phyloP scores from a whole-genome alignment of 2,113 vertebrate species.

The Cacatua alba region DNA sequence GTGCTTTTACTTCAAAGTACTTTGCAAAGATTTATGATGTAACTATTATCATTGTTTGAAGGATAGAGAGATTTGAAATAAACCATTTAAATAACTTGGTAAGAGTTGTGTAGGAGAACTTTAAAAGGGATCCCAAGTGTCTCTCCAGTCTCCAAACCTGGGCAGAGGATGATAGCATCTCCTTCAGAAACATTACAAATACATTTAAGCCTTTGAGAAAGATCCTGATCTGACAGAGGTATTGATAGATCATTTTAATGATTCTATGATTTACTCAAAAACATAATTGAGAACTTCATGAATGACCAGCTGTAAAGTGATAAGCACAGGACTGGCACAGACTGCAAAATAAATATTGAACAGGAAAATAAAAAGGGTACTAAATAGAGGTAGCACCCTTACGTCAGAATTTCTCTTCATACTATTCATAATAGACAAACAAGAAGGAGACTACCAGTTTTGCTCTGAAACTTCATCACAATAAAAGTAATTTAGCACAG shows the following conservation, averaged over 20 bases:
- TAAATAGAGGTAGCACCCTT: not conserved
- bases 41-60: not conserved
- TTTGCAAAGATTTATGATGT: not conserved
- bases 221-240: not conserved
- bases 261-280: not conserved
- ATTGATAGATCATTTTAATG: not conserved
- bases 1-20: not conserved
- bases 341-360: not conserved
- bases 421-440: not conserved
- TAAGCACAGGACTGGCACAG: not conserved
- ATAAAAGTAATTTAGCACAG: not conserved
- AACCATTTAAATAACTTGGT: not conserved
- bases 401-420: not conserved
- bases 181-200: not conserved
- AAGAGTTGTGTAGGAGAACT: not conserved
- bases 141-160: not conserved
- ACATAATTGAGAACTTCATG: not conserved
- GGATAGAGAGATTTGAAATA: not conserved
- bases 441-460: not conserved
- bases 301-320: not conserved
- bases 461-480: not conserved
- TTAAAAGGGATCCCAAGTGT: not conserved
- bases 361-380: not conserved
- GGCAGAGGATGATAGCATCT: not conserved
- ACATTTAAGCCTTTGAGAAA: not conserved